These are phyloP conservation scores for Drymodes brunneopygia DNA, from an alignment of 2,113 vertebrate species.

Conservation along the genomic window DNA sequence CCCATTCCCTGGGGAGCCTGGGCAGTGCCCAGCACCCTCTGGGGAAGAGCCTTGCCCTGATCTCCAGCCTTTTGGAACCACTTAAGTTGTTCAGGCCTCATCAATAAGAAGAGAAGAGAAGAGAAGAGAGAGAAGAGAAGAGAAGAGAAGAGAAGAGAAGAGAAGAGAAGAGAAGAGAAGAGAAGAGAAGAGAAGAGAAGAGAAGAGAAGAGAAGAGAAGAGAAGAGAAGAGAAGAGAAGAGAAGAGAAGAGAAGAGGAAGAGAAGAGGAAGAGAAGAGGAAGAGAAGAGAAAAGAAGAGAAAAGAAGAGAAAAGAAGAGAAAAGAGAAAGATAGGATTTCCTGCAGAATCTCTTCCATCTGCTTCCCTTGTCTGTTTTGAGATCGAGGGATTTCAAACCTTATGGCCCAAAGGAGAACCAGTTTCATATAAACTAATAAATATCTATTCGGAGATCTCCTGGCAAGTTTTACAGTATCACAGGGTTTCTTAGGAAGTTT, in stretches of 20 bases:
- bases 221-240: too few relatives aligned
- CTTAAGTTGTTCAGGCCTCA: background rate
- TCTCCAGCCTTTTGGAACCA: background rate
- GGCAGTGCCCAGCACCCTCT: background rate
- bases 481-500: background rate
- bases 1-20: background rate
- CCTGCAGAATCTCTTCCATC: background rate
- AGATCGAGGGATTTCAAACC: background rate
- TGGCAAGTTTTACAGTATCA: background rate
- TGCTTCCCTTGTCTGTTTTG: background rate
- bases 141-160: too few relatives aligned
- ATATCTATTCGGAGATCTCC: background rate
- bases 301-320: too few relatives aligned
- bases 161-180: too few relatives aligned
- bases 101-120: background rate
- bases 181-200: too few relatives aligned
- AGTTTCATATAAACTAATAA: background rate
- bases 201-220: too few relatives aligned
- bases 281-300: too few relatives aligned
- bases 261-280: too few relatives aligned
- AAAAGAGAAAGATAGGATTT: background rate
- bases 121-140: too few relatives aligned
- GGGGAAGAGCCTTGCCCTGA: background rate
- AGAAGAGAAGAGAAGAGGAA: too few relatives aligned
- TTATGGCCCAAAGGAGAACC: background rate